phyloP scores from a whole-genome alignment of 2,113 vertebrate genomes.

The Tragelaphus scriptus region DNA sequence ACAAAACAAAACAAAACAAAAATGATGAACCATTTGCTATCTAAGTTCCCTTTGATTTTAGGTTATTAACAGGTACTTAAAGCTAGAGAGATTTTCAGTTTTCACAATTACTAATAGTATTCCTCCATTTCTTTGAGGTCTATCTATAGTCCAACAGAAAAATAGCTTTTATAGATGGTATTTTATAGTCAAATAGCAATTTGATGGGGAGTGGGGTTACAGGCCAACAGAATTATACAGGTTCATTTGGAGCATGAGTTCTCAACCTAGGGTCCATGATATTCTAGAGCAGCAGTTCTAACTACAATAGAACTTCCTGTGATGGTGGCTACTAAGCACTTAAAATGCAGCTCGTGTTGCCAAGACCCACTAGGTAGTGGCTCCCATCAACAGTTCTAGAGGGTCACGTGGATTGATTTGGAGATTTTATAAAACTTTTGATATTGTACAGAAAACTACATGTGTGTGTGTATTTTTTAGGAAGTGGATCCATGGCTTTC shows the following conservation, averaged over 20 bases:
- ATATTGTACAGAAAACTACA: background rate
- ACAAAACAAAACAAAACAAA: no score
- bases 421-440: background rate
- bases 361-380: background rate
- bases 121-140: background rate
- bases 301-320: background rate
- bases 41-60: background rate
- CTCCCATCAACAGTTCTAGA: background rate
- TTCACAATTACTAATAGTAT: background rate
- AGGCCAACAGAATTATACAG: background rate
- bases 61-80: background rate
- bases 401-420: background rate
- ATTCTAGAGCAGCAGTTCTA: background rate
- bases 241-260: background rate
- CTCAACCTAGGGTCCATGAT: background rate
- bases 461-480: background rate
- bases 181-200: background rate
- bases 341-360: background rate
- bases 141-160: background rate
- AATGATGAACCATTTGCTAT: background rate
- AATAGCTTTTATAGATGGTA: background rate
- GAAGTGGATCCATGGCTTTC: background rate
- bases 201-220: background rate
- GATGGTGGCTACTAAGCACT: background rate
- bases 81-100: background rate